Conservation (phyloP, 2,888 invertebrate genomes). For the Periphyllus acericola region DNA sequence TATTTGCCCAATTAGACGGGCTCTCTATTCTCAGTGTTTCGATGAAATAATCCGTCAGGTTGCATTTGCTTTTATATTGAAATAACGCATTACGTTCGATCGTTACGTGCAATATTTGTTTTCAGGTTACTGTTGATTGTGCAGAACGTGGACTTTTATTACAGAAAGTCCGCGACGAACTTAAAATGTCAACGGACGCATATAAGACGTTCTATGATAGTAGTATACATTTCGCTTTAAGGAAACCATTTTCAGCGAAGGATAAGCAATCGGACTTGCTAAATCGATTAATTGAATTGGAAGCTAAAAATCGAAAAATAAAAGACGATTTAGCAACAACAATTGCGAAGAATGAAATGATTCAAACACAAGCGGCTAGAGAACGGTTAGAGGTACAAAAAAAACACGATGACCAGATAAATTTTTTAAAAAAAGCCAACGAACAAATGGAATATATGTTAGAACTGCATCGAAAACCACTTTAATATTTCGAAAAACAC, state of each 20-base stretch:
- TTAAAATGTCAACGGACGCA: slow-evolving; percentile 94
- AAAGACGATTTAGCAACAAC: slow-evolving; percentile 74
- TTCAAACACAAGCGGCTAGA: slow-evolving; percentile 83
- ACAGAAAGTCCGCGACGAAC: slow-evolving; percentile 91
- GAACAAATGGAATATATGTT: slow-evolving; percentile 74
- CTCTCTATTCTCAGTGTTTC: slow-evolving; percentile 95
- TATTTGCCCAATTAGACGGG: slow-evolving; percentile 92
- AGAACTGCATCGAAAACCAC: not conserved
- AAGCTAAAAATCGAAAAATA: slow-evolving; percentile 74
- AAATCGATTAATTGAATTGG: slow-evolving; percentile 77
- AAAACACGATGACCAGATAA: slow-evolving; percentile 90
- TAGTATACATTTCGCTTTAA: slow-evolving; percentile 96
- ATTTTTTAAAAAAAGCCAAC: slow-evolving; percentile 92
- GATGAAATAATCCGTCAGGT: slow-evolving; percentile 70
- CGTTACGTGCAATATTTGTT: slow-evolving; percentile 69
- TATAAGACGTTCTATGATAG: slow-evolving; percentile 97
- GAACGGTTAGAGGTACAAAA: slow-evolving; percentile 88
- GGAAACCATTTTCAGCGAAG: slow-evolving; percentile 81
- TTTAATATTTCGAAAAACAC: no score
- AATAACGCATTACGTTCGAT: slow-evolving; percentile 66
- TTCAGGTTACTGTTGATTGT: slow-evolving; percentile 96
- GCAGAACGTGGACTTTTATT: slow-evolving; percentile 94
- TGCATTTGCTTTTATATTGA: slow-evolving; percentile 15
- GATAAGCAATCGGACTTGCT: slow-evolving; percentile 87
- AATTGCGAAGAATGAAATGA: slow-evolving; percentile 81